These are phyloP conservation scores for Lontra canadensis DNA, from an alignment of 2,113 vertebrate genomes.

Conservation along the genomic window DNA sequence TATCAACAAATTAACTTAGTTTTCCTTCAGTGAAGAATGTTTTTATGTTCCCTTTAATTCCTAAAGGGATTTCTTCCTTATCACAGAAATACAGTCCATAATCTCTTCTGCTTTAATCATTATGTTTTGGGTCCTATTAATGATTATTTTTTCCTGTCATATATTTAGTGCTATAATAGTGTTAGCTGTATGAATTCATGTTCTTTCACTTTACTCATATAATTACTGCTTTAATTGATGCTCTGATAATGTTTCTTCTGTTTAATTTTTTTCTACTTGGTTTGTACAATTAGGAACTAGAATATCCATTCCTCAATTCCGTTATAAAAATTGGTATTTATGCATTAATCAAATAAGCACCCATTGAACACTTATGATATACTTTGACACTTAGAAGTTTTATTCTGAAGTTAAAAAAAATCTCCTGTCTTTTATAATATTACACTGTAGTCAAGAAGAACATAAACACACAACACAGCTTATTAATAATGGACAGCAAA, in stretches of 20 bases:
- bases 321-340: not conserved
- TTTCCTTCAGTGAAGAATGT: not conserved
- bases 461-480: not conserved
- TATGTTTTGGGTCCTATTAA: not conserved
- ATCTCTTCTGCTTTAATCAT: not conserved
- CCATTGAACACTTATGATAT: not conserved
- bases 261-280: not conserved
- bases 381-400: not conserved
- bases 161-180: not conserved
- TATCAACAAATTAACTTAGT: not conserved
- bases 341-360: not conserved
- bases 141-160: not conserved
- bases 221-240: conserved; percentile 27
- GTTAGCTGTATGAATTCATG: not conserved
- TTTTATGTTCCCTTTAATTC: not conserved
- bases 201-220: not conserved
- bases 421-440: not conserved
- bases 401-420: not conserved
- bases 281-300: not conserved
- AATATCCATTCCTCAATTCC: not conserved
- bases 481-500: not conserved
- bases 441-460: not conserved
- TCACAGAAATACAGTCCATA: not conserved
- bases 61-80: not conserved
- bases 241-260: not conserved